A percentile compares a stretch with the other conserved stretches of the same genome.
phyloP scores from a whole-genome alignment of 37 sponge, comb jelly and placozoan species.

The Dysidea cf. avara region DNA sequence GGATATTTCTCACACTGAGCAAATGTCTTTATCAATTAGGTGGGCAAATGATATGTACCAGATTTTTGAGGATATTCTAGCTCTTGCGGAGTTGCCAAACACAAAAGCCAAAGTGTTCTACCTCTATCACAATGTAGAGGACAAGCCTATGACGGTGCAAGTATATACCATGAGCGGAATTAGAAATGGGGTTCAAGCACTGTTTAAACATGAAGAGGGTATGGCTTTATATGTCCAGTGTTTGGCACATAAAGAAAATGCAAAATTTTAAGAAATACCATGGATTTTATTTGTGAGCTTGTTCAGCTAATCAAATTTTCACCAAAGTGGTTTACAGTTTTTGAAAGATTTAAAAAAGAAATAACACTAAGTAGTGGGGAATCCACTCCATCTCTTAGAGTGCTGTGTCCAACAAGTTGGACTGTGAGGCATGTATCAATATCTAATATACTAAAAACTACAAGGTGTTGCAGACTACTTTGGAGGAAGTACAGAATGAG shows the following conservation, averaged over 20 bases:
- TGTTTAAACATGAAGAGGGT: too few species aligned
- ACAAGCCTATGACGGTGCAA: too few species aligned
- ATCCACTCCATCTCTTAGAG: constrained; percentile 30
- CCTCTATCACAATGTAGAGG: too few species aligned
- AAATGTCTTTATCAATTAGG: too few species aligned
- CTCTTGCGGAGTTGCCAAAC: too few species aligned
- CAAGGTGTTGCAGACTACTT: constrained; percentile 16
- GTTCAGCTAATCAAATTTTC: constrained; percentile 37
- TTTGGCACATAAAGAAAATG: constrained; percentile 34
- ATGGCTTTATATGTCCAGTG: constrained; percentile 68
- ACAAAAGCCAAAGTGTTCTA: too few species aligned
- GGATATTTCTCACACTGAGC: too few species aligned
- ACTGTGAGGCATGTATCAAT: constrained; percentile 41
- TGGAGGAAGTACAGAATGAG: constrained; percentile 29
- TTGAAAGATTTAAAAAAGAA: too few species aligned
- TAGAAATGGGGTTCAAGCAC: too few species aligned
- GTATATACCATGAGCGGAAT: too few species aligned
- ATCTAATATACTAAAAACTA: constrained; percentile 35
- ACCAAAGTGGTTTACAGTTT: constrained; percentile 48
- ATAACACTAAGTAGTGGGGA: constrained; percentile 7
- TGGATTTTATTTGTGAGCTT: constrained; percentile 39
- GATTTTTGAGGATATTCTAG: too few species aligned
- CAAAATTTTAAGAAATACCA: constrained; percentile 16
- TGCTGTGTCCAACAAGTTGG: constrained; percentile 54
- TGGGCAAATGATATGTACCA: too few species aligned